Evolutionary conservation across 1,140 invertebrate genomes (phyloP), one percentile per base, ranked within the genome.

Genomic region (Solenopsis invicta): DNA sequence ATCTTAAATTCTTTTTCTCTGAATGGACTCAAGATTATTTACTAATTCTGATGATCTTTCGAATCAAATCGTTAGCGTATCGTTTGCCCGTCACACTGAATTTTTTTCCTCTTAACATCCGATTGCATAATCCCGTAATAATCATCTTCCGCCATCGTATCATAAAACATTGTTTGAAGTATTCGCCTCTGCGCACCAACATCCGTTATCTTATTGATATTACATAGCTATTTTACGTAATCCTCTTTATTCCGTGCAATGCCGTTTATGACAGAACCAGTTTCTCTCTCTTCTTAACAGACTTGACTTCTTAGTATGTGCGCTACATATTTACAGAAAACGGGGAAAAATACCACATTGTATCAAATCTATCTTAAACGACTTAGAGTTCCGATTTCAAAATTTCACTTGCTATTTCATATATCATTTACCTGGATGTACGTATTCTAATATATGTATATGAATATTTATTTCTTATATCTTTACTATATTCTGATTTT

Each of bases 141-240:
- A 62, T 77, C 41, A n/a, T 5, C 59, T 37, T 75, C 54, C n/a
- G 34, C n/a, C 6, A 56, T 48, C 59, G 59, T n/a, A 12, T 37
- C 41, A 62, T 76, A 78, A 66, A 78, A 64, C 12, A 52, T 66
- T 80, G 76, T 66, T 52, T 41, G 48, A 80, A n/a, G 54, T 54
- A 45, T 37, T 21, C 45, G 16, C 24, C 34, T 29, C 21, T n/a
- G 71, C 13, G 24, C 24, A 24, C 6, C 18, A 52, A 18, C 56
- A 24, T n/a, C 8, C 24, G 62, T 80, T 80, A 78, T 78, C 75
- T 78, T 78, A 78, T 64, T 78, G 24, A 78, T 24, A 78, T 24
- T 48, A 9, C 54, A 18, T 59, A 3, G 74, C 56, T 77, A 77
- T 61, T 77, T 77, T 56, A 61, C 21, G 16, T 77, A 77, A 77